These are phyloP conservation scores for Porites lobata DNA, from an alignment of 92 coral and sea anemone species.

Conservation along the genomic window DNA sequence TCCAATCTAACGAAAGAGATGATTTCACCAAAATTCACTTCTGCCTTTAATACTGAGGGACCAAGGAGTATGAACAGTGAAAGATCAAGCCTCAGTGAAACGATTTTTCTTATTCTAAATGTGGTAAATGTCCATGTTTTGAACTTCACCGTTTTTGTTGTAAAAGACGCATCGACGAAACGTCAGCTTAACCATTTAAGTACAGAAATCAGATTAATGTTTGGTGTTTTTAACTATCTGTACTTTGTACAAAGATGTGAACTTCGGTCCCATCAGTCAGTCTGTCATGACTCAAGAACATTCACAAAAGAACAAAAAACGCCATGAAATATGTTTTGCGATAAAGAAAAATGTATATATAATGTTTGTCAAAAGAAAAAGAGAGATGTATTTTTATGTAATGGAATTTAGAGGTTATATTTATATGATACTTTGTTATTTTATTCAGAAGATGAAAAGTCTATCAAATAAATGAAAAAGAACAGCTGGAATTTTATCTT, in stretches of 20 bases:
- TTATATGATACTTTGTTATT: conserved; percentile 75
- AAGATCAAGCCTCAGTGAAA: neutral
- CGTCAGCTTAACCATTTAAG: neutral
- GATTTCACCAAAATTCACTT: neutral
- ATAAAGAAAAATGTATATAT: conserved; percentile 54
- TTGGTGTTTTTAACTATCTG: conserved; percentile 16
- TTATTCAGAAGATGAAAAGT: conserved; percentile 61
- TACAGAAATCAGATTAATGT: neutral
- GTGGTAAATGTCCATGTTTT: conserved; percentile 5
- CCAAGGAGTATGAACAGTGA: neutral
- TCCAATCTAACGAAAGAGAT: neutral
- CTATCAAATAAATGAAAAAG: conserved; percentile 40
- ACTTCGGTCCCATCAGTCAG: neutral
- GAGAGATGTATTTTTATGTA: conserved; percentile 90
- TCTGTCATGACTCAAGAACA: conserved; percentile 8
- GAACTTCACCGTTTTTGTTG: conserved; percentile 30
- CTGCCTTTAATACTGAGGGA: neutral
- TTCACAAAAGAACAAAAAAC: conserved; percentile 7
- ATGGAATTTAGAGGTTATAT: conserved; percentile 82
- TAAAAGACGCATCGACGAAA: neutral
- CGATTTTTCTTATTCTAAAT: neutral
- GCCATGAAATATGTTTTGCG: conserved; percentile 28
- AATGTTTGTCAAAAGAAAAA: conserved; percentile 51
- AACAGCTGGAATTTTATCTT: conserved; percentile 37
- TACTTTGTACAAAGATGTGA: conserved; percentile 26